Evolutionary conservation across 2,797 vertebrate genomes (phyloP), one percentile per base, ranked within the genome.

Genomic region (Geotrypetes seraphini): DNA sequence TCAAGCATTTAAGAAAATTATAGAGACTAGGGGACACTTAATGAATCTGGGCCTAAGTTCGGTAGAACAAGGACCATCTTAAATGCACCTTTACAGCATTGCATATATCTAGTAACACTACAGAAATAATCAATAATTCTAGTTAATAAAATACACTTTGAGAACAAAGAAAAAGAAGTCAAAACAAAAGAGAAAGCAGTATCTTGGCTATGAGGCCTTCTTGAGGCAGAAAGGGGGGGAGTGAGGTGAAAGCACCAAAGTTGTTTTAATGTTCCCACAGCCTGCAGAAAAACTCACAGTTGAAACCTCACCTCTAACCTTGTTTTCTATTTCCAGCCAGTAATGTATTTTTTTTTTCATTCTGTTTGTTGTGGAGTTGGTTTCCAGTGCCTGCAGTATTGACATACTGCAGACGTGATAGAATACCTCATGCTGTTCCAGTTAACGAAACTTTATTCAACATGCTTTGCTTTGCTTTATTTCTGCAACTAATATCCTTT

Each of bases 281-380:
- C 31, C 28, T 25, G 36, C 47, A 51, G 28, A 33, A 57, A 55
- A 1, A 7, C 37, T 56, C 48, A 47, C 44, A 38, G 32, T 8
- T 46, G 49, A 54, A 60, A 40, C 23, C 19, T 39, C 38, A 46
- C 8, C 12, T 17, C 34, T 35, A 22, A 39, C 18, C 26, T 65
- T 54, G 12, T 65, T 66, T 65, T 59, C 19, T 39, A 17, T 47
- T 69, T 65, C 31, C 39, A 45, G 13, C 25, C 18, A 11, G 18
- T 22, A 27, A 2, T 49, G 15, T 45, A 13, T 36, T 41, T 25
- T 14, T 25, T 24, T 25, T 25, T 53, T 52, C 29, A 12, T 29
- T 20, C 51, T 43, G 27, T 48, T 49, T 54, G 33, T 41, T 50
- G 11, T 14, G 27, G 27, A 23, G 4, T 41, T 57, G 24, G 39